Percentiles rank a stretch among this genome's conserved stretches.
These are phyloP conservation scores for Catharus minimus DNA, from an alignment of 2,113 vertebrate species.

Conservation along the genomic window DNA sequence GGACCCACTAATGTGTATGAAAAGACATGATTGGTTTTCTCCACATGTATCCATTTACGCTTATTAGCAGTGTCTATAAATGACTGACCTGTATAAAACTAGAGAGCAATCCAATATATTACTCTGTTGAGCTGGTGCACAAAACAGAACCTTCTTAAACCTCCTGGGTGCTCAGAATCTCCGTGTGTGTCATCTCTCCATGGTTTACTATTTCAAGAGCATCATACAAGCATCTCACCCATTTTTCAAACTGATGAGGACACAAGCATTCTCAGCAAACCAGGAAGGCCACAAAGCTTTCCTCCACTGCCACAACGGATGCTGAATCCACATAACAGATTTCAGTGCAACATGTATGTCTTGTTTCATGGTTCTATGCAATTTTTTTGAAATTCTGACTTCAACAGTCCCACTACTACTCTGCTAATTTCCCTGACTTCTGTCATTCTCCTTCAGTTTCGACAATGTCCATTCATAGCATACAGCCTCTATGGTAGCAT, in stretches of 20 bases:
- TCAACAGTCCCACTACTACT: background rate
- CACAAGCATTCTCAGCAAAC: background rate
- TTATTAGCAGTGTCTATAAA: background rate
- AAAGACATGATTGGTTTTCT: background rate
- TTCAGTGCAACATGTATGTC: rapidly evolving
- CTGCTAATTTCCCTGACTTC: background rate
- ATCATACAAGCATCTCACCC: background rate
- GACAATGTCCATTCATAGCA: background rate
- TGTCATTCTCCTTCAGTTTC: background rate
- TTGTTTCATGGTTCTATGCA: background rate
- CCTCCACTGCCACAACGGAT: background rate
- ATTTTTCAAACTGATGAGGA: background rate
- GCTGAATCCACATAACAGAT: background rate
- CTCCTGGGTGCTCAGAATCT: background rate
- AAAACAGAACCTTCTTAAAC: background rate
- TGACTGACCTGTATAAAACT: background rate
- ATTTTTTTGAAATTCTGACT: background rate
- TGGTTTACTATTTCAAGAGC: background rate
- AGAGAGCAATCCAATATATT: background rate
- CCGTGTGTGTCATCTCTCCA: background rate
- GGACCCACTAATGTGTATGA: background rate
- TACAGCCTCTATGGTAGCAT: rapidly evolving
- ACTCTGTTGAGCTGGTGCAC: background rate
- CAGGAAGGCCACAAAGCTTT: background rate
- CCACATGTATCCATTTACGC: background rate